Conservation (phyloP, 2,888 invertebrate genomes). For the Eupithecia dodoneata region DNA sequence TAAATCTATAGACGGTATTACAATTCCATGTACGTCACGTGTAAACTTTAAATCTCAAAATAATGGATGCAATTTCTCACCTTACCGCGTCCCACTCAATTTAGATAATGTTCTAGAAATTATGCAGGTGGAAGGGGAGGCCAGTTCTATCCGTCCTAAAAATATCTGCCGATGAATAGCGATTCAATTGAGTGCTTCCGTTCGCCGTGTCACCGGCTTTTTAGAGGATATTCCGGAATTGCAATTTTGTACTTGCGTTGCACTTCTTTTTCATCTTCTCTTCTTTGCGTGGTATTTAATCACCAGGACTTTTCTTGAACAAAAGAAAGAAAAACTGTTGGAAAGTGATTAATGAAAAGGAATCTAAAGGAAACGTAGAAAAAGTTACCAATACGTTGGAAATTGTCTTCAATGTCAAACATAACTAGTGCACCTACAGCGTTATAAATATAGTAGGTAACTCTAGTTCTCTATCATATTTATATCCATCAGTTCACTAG, state of each 20-base stretch:
- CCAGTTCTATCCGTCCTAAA: conserved; percentile 20
- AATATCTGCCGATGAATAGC: conserved; percentile 25
- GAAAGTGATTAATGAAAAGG: neutral
- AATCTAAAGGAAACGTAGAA: neutral
- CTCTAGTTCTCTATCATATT: neutral
- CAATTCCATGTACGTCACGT: neutral
- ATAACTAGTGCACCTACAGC: too few relatives aligned
- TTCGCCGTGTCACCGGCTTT: neutral
- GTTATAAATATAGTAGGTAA: too few relatives aligned
- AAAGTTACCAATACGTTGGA: neutral
- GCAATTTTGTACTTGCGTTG: neutral
- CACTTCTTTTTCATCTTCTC: neutral
- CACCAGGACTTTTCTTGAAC: neutral
- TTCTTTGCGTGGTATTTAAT: neutral
- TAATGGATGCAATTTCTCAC: conserved; percentile 15
- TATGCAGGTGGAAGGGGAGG: conserved; percentile 29
- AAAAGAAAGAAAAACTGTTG: neutral
- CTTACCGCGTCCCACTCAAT: conserved; percentile 23
- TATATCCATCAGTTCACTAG: neutral
- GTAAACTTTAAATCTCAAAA: neutral
- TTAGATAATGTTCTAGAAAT: conserved; percentile 33
- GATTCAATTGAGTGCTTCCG: conserved; percentile 17
- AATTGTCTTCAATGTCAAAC: neutral
- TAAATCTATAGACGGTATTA: neutral
- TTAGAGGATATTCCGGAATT: neutral